Evolutionary conservation across 2,888 invertebrate genomes (phyloP).

Genomic region (Cordilura impudica): DNA sequence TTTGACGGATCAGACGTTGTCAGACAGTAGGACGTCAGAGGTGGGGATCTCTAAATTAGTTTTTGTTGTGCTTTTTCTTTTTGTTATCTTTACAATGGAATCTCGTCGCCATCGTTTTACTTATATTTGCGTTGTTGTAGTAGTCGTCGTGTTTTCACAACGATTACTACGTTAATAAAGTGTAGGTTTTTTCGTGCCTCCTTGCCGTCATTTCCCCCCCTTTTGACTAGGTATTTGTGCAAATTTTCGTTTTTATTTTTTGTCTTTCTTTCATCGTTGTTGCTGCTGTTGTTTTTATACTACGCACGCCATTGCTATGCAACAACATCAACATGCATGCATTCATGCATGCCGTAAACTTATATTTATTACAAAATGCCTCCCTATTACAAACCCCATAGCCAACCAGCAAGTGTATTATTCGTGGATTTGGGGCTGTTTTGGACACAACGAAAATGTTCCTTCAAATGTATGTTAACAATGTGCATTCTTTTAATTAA

Average conservation of each 20-base stretch:
- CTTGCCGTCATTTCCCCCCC: neutral
- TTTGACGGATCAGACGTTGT: slow-evolving; percentile 19
- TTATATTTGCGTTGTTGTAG: slow-evolving; percentile 14
- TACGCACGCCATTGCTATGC: slow-evolving; percentile 24
- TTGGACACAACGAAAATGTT: neutral
- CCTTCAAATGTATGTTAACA: neutral
- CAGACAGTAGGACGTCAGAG: slow-evolving; percentile 47
- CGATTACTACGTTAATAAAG: slow-evolving; percentile 6
- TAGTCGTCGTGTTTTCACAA: slow-evolving; percentile 13
- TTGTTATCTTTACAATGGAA: slow-evolving; percentile 40
- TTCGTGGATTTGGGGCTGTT: neutral
- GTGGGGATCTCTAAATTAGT: slow-evolving; percentile 26
- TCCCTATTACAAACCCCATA: neutral
- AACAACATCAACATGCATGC: neutral
- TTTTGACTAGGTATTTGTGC: neutral
- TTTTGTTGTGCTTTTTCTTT: slow-evolving; percentile 4
- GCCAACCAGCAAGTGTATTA: neutral
- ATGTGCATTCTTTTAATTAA: no score
- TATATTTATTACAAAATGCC: slow-evolving; percentile 29
- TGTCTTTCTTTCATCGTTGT: slow-evolving; percentile 12
- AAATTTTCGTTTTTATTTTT: neutral
- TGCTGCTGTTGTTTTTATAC: slow-evolving; percentile 14
- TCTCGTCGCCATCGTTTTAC: slow-evolving; percentile 21
- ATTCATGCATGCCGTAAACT: slow-evolving; percentile 33
- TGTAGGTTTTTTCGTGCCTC: neutral